Evolutionary conservation across 1,140 invertebrate genomes (phyloP).

Genomic region (Drosophila nannoptera): DNA sequence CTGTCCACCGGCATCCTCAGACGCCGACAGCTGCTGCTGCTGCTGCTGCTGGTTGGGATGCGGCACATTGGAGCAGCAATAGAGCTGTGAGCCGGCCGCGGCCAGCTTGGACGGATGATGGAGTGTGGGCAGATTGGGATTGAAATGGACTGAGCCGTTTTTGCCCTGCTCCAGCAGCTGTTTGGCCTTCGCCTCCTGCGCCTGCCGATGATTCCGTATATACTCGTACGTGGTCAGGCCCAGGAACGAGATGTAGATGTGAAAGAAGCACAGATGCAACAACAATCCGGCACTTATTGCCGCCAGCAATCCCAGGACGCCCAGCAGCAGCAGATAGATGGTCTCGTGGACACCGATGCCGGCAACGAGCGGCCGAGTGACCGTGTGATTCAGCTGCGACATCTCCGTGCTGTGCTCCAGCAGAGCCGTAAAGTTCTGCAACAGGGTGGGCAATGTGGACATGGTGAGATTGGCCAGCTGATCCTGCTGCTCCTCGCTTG

Average conservation of each 20-base stretch:
- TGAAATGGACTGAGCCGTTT: constrained; percentile 37
- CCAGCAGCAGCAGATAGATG: constrained; percentile 84
- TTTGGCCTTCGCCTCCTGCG: constrained; percentile 69
- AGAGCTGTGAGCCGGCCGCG: constrained; percentile 53
- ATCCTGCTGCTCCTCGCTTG: constrained; percentile 6
- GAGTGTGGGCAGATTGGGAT: constrained; percentile 37
- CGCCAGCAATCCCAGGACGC: constrained; percentile 84
- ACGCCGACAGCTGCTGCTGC: constrained; percentile 13
- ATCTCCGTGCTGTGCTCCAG: constrained; percentile 32
- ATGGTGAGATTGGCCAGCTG: constrained; percentile 31
- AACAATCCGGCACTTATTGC: constrained; percentile 88
- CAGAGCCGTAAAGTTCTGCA: constrained; percentile 58
- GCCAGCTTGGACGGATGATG: constrained; percentile 68
- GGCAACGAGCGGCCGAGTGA: constrained; percentile 39
- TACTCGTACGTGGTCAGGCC: constrained; percentile 95
- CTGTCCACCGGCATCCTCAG: constrained; percentile 3
- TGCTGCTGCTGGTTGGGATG: constrained; percentile 62
- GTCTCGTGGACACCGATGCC: constrained; percentile 80
- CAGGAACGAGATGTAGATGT: constrained; percentile 90
- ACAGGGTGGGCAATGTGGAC: constrained; percentile 54
- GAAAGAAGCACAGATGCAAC: constrained; percentile 93
- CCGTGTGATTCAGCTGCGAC: constrained; percentile 44
- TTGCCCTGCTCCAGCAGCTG: constrained; percentile 53
- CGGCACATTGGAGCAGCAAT: constrained; percentile 65
- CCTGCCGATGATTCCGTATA: constrained; percentile 83